These are phyloP conservation scores for Diarsia rubi DNA, from an alignment of 2,888 invertebrate genomes.

Conservation along the genomic window DNA sequence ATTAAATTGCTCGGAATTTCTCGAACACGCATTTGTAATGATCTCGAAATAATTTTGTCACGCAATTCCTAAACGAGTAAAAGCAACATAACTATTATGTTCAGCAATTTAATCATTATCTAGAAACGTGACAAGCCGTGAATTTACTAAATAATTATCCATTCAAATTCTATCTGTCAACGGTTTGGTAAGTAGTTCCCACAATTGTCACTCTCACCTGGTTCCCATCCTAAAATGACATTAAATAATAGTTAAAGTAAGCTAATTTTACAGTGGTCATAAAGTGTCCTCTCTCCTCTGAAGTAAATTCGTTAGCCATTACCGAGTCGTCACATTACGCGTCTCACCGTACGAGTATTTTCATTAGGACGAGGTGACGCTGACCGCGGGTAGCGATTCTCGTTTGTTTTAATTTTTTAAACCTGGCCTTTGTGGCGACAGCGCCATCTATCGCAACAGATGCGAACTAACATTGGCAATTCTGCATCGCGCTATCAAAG, in stretches of 20 bases:
- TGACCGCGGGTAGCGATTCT: constrained; percentile 58
- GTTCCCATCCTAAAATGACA: constrained; percentile 84
- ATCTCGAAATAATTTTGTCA: constrained; percentile 61
- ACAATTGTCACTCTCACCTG: constrained; percentile 82
- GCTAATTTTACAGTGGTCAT: constrained; percentile 82
- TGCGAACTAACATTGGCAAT: too few species aligned
- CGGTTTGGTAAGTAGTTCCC: constrained; percentile 81
- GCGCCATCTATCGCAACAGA: too few species aligned
- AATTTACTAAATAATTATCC: constrained; percentile 79
- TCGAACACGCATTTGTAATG: constrained; percentile 47
- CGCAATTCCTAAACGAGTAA: constrained; percentile 66
- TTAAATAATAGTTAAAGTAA: constrained; percentile 87
- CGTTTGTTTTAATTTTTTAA: neutral
- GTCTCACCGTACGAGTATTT: constrained; percentile 76
- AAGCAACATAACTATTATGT: constrained; percentile 61
- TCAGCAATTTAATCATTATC: constrained; percentile 67
- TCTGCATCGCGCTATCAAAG: too few species aligned
- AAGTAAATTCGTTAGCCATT: constrained; percentile 78
- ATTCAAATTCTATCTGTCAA: constrained; percentile 81
- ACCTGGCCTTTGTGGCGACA: too few species aligned
- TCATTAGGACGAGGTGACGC: constrained; percentile 66
- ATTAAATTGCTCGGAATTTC: constrained; percentile 54
- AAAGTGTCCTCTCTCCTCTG: constrained; percentile 72
- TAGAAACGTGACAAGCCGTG: constrained; percentile 72
- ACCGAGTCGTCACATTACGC: constrained; percentile 81